Evolutionary conservation across 2,113 vertebrate species (phyloP).

Genomic region (Cyphomyrus discorhynchus): DNA sequence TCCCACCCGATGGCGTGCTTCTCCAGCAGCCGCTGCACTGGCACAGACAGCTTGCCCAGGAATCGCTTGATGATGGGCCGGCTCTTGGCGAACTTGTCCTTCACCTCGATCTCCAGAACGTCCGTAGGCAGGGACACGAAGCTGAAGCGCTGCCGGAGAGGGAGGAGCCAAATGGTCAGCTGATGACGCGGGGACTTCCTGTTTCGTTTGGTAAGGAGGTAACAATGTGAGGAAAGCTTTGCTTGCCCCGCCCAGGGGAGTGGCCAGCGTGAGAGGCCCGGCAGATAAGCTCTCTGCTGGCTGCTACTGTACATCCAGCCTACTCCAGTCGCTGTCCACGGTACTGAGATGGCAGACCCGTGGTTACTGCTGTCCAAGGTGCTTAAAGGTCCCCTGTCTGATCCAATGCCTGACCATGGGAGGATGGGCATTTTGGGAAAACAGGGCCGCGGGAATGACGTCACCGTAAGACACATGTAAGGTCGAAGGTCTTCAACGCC

Average conservation of each 20-base stretch:
- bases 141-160: conserved; percentile 71
- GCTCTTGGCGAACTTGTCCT: conserved; percentile 97
- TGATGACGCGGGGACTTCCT: background rate
- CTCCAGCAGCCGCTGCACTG: conserved; percentile 90
- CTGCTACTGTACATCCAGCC: background rate
- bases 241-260: background rate
- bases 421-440: background rate
- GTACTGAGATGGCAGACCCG: conserved; percentile 19
- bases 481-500: background rate
- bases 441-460: background rate
- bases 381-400: conserved; percentile 5
- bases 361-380: conserved; percentile 23
- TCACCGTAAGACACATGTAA: background rate
- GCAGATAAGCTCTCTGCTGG: background rate
- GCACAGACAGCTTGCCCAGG: conserved; percentile 89
- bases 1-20: conserved; percentile 91
- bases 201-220: background rate
- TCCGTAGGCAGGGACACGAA: conserved; percentile 96
- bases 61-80: conserved; percentile 97
- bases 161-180: background rate
- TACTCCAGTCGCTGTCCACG: conserved; percentile 15
- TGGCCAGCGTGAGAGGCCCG: too few relatives aligned
- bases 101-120: conserved; percentile 96
- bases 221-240: background rate
- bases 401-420: background rate